These are phyloP conservation scores for Castor canadensis DNA, from an alignment of 2,113 vertebrate genomes.

Conservation along the genomic window DNA sequence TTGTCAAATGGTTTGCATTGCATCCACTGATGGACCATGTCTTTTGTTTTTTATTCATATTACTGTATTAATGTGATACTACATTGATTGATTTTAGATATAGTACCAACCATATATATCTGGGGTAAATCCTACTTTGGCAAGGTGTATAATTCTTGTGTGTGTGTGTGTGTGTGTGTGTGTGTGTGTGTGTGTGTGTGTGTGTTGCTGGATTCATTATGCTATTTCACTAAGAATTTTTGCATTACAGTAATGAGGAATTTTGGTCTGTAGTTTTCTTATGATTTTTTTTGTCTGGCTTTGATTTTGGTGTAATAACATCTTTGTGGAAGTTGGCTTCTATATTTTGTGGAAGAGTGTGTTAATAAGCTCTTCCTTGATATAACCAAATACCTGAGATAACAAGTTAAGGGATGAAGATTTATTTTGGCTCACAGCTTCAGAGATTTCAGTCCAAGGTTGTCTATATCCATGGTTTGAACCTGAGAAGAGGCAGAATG, in stretches of 20 bases:
- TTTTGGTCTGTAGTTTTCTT: neutral
- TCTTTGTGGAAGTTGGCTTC: neutral
- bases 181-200: no score
- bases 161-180: no score
- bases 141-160: neutral
- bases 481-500: neutral
- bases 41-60: neutral
- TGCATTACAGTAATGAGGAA: neutral
- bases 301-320: neutral
- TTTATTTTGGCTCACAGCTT: neutral
- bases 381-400: neutral
- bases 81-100: neutral
- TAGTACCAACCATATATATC: neutral
- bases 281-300: neutral
- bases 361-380: neutral
- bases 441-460: neutral
- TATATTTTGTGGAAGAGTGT: neutral
- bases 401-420: neutral
- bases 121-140: neutral
- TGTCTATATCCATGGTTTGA: neutral
- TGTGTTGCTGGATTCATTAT: neutral
- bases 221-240: neutral
- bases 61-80: neutral
- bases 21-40: neutral
- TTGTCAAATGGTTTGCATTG: slow-evolving; percentile 8